Conservation (phyloP, 2,797 vertebrate genomes). For the Danio aesculapii region DNA sequence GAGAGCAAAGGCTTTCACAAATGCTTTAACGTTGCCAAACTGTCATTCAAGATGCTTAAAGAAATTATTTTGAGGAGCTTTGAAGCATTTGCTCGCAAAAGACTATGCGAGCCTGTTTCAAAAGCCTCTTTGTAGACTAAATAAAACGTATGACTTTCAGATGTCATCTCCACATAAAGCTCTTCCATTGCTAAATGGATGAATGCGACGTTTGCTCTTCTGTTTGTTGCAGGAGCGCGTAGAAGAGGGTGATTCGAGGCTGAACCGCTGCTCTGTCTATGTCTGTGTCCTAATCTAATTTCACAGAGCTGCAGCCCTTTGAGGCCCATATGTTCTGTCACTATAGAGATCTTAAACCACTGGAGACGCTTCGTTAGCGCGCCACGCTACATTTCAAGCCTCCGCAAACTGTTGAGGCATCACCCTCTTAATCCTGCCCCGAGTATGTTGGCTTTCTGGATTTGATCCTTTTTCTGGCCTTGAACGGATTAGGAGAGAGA, state of each 20-base stretch:
- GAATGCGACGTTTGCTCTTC: conserved; percentile 24
- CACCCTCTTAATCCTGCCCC: conserved; percentile 68
- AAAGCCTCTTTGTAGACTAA: conserved; percentile 28
- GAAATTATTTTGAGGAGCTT: not conserved
- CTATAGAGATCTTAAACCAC: conserved; percentile 66
- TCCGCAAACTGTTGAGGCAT: conserved; percentile 66
- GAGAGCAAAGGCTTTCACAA: conserved; percentile 1
- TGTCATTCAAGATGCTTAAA: not conserved
- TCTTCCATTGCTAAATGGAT: conserved; percentile 32
- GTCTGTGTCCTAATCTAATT: conserved; percentile 75
- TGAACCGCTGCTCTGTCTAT: conserved; percentile 55
- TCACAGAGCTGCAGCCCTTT: conserved; percentile 73
- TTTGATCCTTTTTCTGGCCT: conserved; percentile 71
- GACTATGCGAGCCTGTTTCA: not conserved
- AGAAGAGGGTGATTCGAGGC: conserved; percentile 35
- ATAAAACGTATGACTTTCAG: conserved; percentile 20
- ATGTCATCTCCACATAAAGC: conserved; percentile 3
- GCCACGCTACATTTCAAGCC: conserved; percentile 73
- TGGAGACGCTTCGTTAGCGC: conserved; percentile 66
- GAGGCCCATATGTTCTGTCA: conserved; percentile 66
- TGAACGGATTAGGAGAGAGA: conserved; percentile 72
- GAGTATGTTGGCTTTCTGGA: conserved; percentile 67
- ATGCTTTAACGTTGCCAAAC: not conserved
- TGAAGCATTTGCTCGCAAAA: conserved; percentile 19
- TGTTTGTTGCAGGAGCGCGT: not conserved